Percentiles rank a stretch among this genome's conserved stretches.
Conservation (phyloP, 2,113 vertebrate species). For the Chloropsis hardwickii region DNA sequence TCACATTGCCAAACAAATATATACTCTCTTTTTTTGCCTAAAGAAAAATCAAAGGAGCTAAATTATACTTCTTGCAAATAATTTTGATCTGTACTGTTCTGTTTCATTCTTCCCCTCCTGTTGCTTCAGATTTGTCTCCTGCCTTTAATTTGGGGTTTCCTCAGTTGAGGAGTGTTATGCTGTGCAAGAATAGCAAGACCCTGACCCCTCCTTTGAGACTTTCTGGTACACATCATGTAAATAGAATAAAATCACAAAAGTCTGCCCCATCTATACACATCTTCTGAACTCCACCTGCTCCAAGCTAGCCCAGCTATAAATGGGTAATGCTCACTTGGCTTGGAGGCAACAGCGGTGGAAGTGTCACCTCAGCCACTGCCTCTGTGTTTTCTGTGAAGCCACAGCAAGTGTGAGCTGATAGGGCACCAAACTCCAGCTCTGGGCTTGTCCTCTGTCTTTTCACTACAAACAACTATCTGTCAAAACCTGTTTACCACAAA, state of each 20-base stretch:
- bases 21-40: neutral
- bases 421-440: neutral
- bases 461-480: neutral
- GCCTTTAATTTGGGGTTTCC: neutral
- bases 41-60: neutral
- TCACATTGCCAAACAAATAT: neutral
- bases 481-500: neutral
- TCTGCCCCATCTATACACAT: neutral
- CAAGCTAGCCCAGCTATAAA: neutral
- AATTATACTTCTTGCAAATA: neutral
- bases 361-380: neutral
- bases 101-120: neutral
- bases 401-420: neutral
- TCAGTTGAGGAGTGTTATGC: neutral
- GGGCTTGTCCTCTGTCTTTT: neutral
- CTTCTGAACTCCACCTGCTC: neutral
- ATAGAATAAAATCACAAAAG: neutral
- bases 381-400: neutral
- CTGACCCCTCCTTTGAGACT: neutral
- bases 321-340: neutral
- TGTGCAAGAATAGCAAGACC: neutral
- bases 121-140: neutral
- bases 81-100: neutral
- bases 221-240: neutral
- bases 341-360: neutral